These are phyloP conservation scores for Machimus rusticus DNA, from an alignment of 2,888 invertebrate genomes.

Conservation along the genomic window DNA sequence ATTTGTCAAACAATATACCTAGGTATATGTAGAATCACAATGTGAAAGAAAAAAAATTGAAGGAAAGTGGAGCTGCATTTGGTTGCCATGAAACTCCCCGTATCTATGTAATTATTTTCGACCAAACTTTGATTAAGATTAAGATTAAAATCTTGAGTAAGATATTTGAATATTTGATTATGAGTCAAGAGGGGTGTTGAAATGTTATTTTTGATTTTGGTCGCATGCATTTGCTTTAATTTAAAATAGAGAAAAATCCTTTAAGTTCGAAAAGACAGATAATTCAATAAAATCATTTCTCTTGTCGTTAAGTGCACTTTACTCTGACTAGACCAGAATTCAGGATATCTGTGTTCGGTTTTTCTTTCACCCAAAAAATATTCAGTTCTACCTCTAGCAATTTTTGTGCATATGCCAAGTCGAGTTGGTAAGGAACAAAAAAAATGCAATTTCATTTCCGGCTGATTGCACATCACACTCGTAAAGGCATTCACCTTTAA, in stretches of 20 bases:
- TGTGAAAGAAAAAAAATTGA: too few species aligned
- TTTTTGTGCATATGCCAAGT: background rate
- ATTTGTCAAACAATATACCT: too few species aligned
- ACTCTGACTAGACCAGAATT: background rate
- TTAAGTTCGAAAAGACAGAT: background rate
- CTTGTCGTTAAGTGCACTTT: background rate
- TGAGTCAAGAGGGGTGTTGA: too few species aligned
- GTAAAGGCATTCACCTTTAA: background rate
- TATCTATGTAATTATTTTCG: too few species aligned
- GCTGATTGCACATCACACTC: background rate
- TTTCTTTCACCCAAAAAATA: background rate
- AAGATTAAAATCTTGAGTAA: too few species aligned
- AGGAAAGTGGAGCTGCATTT: too few species aligned
- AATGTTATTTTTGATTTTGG: too few species aligned
- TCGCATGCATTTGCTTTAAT: too few species aligned
- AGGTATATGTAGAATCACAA: too few species aligned
- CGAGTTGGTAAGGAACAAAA: background rate
- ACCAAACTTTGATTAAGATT: too few species aligned
- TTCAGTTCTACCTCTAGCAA: background rate
- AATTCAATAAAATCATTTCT: background rate
- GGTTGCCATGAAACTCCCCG: too few species aligned
- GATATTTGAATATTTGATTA: too few species aligned
- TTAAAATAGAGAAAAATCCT: background rate
- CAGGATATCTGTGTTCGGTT: background rate
- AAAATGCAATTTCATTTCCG: background rate